Evolutionary conservation across 64 coral and sea anemone species (phyloP), one percentile per base, ranked within the genome.

Genomic region (Stylophora pistillata): DNA sequence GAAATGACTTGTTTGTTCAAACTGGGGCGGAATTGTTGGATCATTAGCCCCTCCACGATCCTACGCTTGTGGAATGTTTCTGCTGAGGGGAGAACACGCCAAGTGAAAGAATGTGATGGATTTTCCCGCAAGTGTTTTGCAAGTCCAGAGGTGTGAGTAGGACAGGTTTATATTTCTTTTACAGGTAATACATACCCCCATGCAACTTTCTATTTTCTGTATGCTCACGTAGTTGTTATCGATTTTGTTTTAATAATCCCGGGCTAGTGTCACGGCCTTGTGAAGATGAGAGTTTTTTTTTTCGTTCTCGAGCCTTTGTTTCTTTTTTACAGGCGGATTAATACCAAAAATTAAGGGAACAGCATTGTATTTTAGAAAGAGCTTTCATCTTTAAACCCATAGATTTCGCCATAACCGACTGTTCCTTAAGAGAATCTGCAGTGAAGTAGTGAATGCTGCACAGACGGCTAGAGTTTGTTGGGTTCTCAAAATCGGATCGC

Each of bases 331-430:
- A 15, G 72, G 16, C 31, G 34, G 72, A 74, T 31, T 31, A 74
- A 17, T 74, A 34, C 37, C 34, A 74, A 74, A 74, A 37, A 74
- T 41, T 74, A 30, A 34, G 34, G 72, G 72, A 74, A 74, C 31
- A 17, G 72, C 72, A 52, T 74, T 47, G 72, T 29, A 31, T 41
- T 74, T 74, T 31, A 74, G 34, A 74, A 74, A n/a, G 31, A 34
- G 31, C 16, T 18, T 74, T 74, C 72, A 52, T 74, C 72, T 74
- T 53, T 74, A 74, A 47, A 5, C 72, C 72, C 72, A 74, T 13
- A 74, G 72, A 74, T 74, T 31, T 63, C 16, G 60, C 60, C 18
- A 63, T 15, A 16, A 63, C 60, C 4, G 60, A 15, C 60, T 63
- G 60, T 17, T 63, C 60, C 21, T 63, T 15, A 18, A 63, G 18